phyloP scores from a whole-genome alignment of 2,888 invertebrate genomes.

The Clepsis dumicolana region DNA sequence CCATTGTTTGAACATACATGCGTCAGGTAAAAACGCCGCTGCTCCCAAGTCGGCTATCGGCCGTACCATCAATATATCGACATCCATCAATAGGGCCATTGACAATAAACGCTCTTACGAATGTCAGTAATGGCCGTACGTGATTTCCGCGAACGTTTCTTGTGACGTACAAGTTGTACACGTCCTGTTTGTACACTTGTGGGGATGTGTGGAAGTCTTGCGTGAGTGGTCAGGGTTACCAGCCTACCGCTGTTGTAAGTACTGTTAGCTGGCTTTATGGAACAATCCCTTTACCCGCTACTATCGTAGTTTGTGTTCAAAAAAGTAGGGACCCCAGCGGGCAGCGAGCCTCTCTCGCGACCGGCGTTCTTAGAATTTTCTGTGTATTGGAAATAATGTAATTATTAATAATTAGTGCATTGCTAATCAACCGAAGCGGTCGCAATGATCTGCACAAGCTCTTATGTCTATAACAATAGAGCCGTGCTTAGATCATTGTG shows the following conservation, averaged over 20 bases:
- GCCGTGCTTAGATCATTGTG: no score
- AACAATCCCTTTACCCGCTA: no score
- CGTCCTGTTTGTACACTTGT: conserved; percentile 5
- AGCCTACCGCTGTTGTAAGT: not conserved
- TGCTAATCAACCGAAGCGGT: no score
- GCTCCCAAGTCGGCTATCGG: conserved; percentile 5
- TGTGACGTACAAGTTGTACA: conserved; percentile 22
- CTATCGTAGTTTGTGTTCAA: no score
- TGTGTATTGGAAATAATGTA: no score
- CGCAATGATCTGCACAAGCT: no score
- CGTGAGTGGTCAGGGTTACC: not conserved
- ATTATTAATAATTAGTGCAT: no score
- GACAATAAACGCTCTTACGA: conserved; percentile 40
- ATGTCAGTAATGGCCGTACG: conserved; percentile 33
- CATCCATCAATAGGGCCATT: conserved; percentile 37
- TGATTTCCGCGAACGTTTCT: conserved; percentile 42
- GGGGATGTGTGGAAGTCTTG: not conserved
- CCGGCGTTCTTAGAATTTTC: no score
- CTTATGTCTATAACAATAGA: no score
- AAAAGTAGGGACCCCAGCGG: no score
- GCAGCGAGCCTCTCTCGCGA: no score
- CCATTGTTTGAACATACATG: not conserved
- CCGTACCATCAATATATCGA: conserved; percentile 19
- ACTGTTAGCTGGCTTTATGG: no score
- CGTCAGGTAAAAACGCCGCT: conserved; percentile 3